phyloP scores from a whole-genome alignment of 2,888 invertebrate species.

The Drosophila neonasuta region DNA sequence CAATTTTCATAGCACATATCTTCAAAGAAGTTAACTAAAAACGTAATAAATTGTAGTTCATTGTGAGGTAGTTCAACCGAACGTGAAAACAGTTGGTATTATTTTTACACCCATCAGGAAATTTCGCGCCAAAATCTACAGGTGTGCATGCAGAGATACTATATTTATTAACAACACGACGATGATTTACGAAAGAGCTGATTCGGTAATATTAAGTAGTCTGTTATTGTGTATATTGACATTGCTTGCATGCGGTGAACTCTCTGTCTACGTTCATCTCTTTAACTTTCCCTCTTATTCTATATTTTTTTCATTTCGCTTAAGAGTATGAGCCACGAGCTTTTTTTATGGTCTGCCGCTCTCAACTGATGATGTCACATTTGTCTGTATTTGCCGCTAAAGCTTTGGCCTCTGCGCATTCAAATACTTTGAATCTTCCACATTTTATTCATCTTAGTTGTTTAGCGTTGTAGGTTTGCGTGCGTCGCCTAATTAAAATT shows the following conservation, averaged over 20 bases:
- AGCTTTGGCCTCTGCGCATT: not conserved
- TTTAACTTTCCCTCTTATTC: not conserved
- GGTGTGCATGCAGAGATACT: not conserved
- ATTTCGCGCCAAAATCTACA: not conserved
- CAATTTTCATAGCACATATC: not conserved
- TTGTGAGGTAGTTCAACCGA: too few relatives aligned
- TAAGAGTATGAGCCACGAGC: not conserved
- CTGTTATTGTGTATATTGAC: not conserved
- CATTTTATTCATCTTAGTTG: slow-evolving; percentile 1
- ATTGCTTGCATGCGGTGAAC: not conserved
- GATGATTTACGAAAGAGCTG: slow-evolving; percentile 30
- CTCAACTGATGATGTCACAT: slow-evolving; percentile 13
- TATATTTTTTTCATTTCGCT: not conserved
- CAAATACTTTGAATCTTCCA: not conserved
- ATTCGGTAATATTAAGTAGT: slow-evolving; percentile 27
- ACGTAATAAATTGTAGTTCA: not conserved
- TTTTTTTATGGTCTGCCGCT: not conserved
- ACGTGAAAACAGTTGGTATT: not conserved
- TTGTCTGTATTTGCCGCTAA: not conserved
- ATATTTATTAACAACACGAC: slow-evolving; percentile 37
- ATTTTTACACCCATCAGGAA: not conserved
- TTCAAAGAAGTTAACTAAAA: not conserved
- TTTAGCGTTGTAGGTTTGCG: not conserved
- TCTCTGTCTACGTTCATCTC: not conserved
- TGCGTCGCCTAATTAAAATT: not conserved